phyloP scores from a whole-genome alignment of 30 jellyfish, hydroid and myxozoan species.

The Morbakka virulenta region DNA sequence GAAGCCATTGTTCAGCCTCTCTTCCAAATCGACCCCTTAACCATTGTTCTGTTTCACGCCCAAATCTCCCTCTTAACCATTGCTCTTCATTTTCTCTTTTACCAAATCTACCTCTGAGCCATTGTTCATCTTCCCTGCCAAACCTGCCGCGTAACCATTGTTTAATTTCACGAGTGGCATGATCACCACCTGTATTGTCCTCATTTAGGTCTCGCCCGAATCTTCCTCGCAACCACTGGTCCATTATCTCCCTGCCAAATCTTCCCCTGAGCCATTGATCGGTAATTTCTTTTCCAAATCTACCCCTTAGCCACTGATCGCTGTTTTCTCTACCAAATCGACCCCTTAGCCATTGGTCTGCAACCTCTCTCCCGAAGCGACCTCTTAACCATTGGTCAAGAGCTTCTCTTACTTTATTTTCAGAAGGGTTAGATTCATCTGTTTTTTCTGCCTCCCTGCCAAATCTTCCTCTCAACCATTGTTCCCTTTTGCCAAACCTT shows the following conservation, averaged over 20 bases:
- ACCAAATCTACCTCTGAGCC: conserved; percentile 70
- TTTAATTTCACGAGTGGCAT: no score
- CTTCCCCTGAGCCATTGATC: conserved; percentile 60
- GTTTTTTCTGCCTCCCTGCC: conserved; percentile 72
- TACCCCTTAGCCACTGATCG: conserved; percentile 34
- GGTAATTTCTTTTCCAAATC: conserved; percentile 31
- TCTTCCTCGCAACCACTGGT: conserved; percentile 67
- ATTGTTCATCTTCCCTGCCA: conserved; percentile 48
- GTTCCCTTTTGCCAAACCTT: conserved; percentile 45
- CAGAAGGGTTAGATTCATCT: conserved; percentile 45
- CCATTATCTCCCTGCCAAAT: conserved; percentile 45
- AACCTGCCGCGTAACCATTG: conserved; percentile 57
- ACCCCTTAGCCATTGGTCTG: conserved; percentile 61
- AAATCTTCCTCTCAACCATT: conserved; percentile 76
- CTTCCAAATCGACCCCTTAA: conserved; percentile 77
- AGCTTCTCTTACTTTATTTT: conserved; percentile 48
- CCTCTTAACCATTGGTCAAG: conserved; percentile 58
- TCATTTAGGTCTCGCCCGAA: conserved; percentile 58
- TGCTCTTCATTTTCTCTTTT: conserved; percentile 33
- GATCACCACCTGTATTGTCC: no score
- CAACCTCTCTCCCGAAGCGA: conserved; percentile 43
- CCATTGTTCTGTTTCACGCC: conserved; percentile 69
- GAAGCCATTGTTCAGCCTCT: conserved; percentile 73
- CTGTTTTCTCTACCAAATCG: conserved; percentile 54
- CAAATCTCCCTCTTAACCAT: conserved; percentile 53